Conservation (phyloP, 2,797 vertebrate species). For the Prionace glauca region DNA sequence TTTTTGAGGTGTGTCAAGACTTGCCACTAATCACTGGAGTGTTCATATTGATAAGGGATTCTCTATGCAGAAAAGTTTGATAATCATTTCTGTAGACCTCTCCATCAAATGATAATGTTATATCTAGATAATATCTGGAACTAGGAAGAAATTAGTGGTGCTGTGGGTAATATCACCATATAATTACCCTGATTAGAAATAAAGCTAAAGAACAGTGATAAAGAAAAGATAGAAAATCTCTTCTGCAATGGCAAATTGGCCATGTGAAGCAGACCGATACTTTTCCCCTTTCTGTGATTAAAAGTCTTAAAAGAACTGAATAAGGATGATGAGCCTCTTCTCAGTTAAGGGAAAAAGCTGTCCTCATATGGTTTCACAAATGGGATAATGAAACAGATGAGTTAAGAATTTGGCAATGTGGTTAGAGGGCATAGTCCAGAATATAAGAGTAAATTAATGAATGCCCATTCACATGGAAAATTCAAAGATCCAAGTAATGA, state of each 20-base stretch:
- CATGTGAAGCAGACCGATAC: not conserved
- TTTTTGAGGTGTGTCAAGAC: not conserved
- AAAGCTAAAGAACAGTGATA: not conserved
- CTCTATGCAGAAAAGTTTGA: not conserved
- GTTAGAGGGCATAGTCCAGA: not conserved
- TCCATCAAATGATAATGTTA: not conserved
- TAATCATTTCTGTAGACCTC: not conserved
- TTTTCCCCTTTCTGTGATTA: no score
- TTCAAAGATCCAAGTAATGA: not conserved
- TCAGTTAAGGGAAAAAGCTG: not conserved
- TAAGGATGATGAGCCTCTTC: not conserved
- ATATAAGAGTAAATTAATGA: not conserved
- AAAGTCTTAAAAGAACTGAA: not conserved
- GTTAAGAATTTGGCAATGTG: not conserved
- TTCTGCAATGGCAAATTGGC: not conserved
- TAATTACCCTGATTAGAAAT: not conserved
- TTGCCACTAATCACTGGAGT: not conserved
- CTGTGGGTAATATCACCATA: not conserved
- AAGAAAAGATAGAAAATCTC: not conserved
- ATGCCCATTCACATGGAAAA: not conserved
- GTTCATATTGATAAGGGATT: not conserved
- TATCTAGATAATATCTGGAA: not conserved
- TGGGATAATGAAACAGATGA: not conserved
- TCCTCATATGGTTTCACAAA: not conserved
- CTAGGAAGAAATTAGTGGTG: not conserved